Evolutionary conservation across 2,888 invertebrate genomes (phyloP).

Genomic region (Rhagonycha lutea): DNA sequence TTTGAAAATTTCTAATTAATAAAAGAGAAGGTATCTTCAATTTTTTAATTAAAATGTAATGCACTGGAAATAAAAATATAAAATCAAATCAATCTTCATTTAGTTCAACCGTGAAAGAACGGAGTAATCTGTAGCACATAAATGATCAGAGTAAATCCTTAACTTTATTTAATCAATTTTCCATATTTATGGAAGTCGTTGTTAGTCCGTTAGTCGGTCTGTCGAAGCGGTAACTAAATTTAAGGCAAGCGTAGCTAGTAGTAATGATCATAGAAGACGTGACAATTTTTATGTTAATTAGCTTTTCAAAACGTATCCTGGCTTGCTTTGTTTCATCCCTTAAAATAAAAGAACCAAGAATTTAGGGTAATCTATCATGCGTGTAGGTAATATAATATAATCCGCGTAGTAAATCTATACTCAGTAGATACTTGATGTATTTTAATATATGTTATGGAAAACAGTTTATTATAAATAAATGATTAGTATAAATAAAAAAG

Average conservation of each 20-base stretch:
- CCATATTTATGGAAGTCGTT: no score
- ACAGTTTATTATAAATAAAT: background rate
- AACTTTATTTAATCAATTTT: background rate
- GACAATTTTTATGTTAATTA: no score
- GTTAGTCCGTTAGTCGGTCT: background rate
- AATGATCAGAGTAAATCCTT: background rate
- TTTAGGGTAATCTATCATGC: background rate
- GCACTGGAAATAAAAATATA: background rate
- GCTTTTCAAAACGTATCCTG: background rate
- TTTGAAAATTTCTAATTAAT: background rate
- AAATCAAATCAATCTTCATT: background rate
- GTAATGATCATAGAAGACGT: no score
- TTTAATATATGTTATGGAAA: background rate
- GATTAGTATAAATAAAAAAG: background rate
- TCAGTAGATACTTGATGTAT: background rate
- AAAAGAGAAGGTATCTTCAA: background rate
- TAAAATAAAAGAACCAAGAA: background rate
- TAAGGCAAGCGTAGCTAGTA: background rate
- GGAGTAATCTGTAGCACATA: background rate
- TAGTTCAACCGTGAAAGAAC: background rate
- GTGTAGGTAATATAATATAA: background rate
- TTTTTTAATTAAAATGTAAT: background rate
- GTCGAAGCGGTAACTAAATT: background rate
- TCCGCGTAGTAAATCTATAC: background rate
- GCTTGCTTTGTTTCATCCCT: background rate